Percentiles rank a stretch among this genome's conserved stretches.
These are phyloP conservation scores for Philonicus albiceps DNA, from an alignment of 2,888 invertebrate genomes.

Conservation along the genomic window DNA sequence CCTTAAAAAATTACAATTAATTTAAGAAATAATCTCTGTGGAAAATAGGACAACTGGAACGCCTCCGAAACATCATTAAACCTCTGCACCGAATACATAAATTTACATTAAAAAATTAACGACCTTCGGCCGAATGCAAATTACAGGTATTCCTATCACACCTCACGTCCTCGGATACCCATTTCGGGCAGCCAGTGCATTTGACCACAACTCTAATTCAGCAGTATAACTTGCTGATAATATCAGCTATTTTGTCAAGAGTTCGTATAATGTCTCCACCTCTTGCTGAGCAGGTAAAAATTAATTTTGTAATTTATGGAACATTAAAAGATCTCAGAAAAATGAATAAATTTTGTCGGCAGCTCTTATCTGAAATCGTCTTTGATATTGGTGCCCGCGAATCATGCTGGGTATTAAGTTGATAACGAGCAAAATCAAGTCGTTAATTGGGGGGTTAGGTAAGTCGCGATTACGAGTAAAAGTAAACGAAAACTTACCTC, in stretches of 20 bases:
- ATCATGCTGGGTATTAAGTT: not conserved
- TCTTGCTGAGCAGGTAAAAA: not conserved
- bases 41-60: not conserved
- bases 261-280: not conserved
- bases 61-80: not conserved
- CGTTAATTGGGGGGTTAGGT: conserved; percentile 16
- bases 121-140: not conserved
- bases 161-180: not conserved
- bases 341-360: not conserved
- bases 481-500: conserved; percentile 70
- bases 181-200: not conserved
- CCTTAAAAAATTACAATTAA: not conserved
- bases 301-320: conserved; percentile 18
- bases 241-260: not conserved
- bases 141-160: not conserved
- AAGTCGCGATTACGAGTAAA: not conserved
- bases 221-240: not conserved
- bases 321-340: not conserved
- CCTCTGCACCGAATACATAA: not conserved
- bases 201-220: not conserved
- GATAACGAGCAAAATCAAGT: conserved; percentile 7
- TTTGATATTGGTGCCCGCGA: not conserved
- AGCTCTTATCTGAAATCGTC: not conserved
- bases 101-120: not conserved
- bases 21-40: not conserved